These are phyloP conservation scores for Eilema griseolum DNA, from an alignment of 2,888 invertebrate genomes.

Conservation along the genomic window DNA sequence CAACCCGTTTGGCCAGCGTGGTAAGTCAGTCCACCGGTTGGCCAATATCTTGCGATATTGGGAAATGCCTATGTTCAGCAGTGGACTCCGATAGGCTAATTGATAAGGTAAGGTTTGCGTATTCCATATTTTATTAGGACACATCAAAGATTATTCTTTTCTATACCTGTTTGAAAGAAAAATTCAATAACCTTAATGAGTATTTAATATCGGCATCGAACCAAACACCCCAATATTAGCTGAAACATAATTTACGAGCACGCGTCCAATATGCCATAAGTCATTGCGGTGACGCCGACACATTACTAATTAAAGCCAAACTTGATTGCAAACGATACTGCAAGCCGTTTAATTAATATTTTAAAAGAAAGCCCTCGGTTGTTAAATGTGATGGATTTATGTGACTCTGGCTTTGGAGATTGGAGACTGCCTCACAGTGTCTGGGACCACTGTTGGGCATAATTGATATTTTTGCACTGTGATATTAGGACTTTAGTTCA, in stretches of 20 bases:
- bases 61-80: no score
- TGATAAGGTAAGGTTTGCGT: no score
- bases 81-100: no score
- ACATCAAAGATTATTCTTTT: no score
- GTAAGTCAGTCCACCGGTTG: no score
- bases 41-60: no score
- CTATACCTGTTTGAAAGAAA: neutral
- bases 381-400: slow-evolving; percentile 66
- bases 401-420: slow-evolving; percentile 19
- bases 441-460: slow-evolving; percentile 2
- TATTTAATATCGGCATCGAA: slow-evolving; percentile 26
- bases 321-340: slow-evolving; percentile 65
- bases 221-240: slow-evolving; percentile 51
- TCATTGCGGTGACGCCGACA: slow-evolving; percentile 67
- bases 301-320: slow-evolving; percentile 74
- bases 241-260: slow-evolving; percentile 49
- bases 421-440: slow-evolving; percentile 13
- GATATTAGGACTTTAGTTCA: neutral
- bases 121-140: no score
- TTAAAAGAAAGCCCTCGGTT: slow-evolving; percentile 54
- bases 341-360: slow-evolving; percentile 69
- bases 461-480: slow-evolving; percentile 8
- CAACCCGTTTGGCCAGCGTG: no score
- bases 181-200: neutral
- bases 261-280: slow-evolving; percentile 73